Base-by-base conservation (phyloP, 2,888 invertebrate species). In the Polia nebulosa region DNA sequence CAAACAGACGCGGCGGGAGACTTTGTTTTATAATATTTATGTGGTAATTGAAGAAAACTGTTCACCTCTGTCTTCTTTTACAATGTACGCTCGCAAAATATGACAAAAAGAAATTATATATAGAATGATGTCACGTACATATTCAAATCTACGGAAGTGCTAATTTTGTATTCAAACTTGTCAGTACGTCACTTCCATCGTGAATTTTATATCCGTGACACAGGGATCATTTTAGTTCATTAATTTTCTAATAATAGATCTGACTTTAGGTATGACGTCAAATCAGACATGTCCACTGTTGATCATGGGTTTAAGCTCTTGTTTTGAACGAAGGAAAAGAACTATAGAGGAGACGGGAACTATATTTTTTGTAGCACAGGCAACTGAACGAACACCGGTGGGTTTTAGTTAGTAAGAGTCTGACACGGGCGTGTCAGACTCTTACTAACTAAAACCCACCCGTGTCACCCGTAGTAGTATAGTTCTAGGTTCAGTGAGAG, bases 111-210 rank as follows among this genome's bases (percentile, higher is more conserved):
- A 56, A 69, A n/a, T n/a, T 29, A 2, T 47, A 47, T 32, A 11
- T 32, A 34, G 36, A 51, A 56, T 57, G 15, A 58, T 29, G 56
- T 72, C 78, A 74, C 57, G 64, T 57, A 44, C 22, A 11, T n/a
- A 62, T 71, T 51, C 1, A 47, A 72, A 57, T 41, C 36, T 44
- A 72, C 63, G 78, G 74, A 74, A 72, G 73, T 74, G 78, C 74
- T 74, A 47, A 74, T 74, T 74, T 72, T 25, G 57, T 72, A 74
- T 74, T 78, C 74, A 74, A 78, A 57, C 41, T 44, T 58, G 61
- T 39, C 47, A 36, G 61, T 61, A 53, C 13, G 63, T 22, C 47
- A 53, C 41, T 32, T 63, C 78, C 62, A 74, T 53, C 47, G 57
- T 22, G 20, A 78, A 20, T 45, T 71, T 71, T 39, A 27, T 58